A percentile compares a stretch with the other conserved stretches of the same genome.
Conservation (phyloP, 1,140 invertebrate species). For the Eupeodes corollae region DNA sequence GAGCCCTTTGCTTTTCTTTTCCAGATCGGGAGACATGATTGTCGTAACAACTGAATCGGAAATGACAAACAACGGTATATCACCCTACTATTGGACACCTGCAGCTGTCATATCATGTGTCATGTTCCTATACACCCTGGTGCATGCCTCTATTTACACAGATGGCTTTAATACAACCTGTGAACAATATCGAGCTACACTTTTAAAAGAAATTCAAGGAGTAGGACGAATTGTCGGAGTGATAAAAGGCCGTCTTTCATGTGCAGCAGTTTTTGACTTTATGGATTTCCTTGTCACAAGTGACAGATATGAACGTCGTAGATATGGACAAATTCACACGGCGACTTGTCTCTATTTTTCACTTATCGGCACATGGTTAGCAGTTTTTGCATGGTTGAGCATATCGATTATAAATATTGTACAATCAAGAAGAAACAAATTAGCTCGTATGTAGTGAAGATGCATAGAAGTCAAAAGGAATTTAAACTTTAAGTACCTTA, state of each 20-base stretch:
- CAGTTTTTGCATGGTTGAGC: constrained; percentile 43
- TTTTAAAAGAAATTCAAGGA: constrained; percentile 45
- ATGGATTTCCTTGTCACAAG: constrained; percentile 59
- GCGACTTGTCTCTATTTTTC: constrained; percentile 47
- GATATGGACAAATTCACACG: constrained; percentile 50
- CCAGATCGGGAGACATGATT: constrained; percentile 45
- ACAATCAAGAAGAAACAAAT: constrained; percentile 37
- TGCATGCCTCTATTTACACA: constrained; percentile 49
- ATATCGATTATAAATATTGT: constrained; percentile 42
- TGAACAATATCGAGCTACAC: constrained; percentile 47
- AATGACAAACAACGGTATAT: constrained; percentile 39
- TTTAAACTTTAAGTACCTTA: too few species aligned
- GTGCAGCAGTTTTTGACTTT: constrained; percentile 56
- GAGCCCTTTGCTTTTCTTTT: constrained; percentile 10
- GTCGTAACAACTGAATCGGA: constrained; percentile 43
- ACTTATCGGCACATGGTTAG: constrained; percentile 46
- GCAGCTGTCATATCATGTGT: constrained; percentile 43
- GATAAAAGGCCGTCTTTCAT: constrained; percentile 51
- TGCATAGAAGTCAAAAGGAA: too few species aligned
- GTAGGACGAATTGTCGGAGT: constrained; percentile 46
- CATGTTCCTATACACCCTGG: constrained; percentile 47
- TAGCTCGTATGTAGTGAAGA: neutral
- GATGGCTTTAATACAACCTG: constrained; percentile 57
- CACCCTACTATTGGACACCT: constrained; percentile 48
- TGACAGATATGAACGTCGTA: constrained; percentile 41